Evolutionary conservation across 2,797 vertebrate species (phyloP), one percentile per base, ranked within the genome.

Genomic region (Heterohyrax brucei): DNA sequence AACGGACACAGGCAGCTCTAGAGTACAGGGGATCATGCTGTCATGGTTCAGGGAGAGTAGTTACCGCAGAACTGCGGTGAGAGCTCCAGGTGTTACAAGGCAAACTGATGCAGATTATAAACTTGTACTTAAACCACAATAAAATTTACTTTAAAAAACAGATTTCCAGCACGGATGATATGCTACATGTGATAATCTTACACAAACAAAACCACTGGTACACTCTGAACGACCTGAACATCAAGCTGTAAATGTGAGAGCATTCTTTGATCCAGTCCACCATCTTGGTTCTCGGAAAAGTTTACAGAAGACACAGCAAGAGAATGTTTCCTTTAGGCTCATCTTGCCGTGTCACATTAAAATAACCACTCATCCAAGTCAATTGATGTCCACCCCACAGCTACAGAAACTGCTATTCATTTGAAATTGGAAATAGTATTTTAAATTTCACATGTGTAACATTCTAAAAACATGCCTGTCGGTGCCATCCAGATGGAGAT

Each of bases 361-460:
- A 53, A 81, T 28, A 26, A 39, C 72, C n/a, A 80, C 7, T 22
- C 68, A 72, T 44, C 33, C 61, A 91, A 39, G 73, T 66, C 48
- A 73, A 62, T 13, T 9, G 10, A 64, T 56, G 50, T 75, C 13
- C 28, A 85, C 61, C 22, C 46, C 24, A 64, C 14, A 68, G 21
- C 50, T 76, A 81, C 78, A 84, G 78, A 93, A 78, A 70, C 3
- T 7, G 19, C 8, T 22, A 62, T 95, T 81, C 22, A 53, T 24
- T 59, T 89, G 61, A 82, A 90, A 68, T 79, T 22, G 79, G 19
- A 70, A 93, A 61, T 75, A 53, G 68, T 77, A n/a, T 83, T 93
- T 94, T 87, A 39, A 89, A 81, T 53, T 33, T 0, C 66, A 80
- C 26, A 72, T 18, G 1, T 16, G 12, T 87, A 81, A 24, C 46